Evolutionary conservation across 1,140 invertebrate genomes (phyloP), one percentile per base, ranked within the genome.

Genomic region (Pachyrhynchus sulphureomaculatus): DNA sequence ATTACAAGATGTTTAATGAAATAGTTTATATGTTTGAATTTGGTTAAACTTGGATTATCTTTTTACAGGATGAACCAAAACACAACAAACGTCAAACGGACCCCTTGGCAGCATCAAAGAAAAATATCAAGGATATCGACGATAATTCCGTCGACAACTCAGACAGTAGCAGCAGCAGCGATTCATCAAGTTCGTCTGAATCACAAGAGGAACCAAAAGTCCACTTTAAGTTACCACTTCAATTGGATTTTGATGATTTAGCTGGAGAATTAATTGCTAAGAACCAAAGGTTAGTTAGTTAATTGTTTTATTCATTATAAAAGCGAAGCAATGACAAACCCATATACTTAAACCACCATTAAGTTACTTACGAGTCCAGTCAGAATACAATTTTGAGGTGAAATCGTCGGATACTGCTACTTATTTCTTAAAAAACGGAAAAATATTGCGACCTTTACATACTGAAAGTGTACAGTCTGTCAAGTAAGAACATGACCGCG

Each of bases 161-260:
- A 29, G 15, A 20, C 12, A 80, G 37, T 33, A 33, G 51, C 13
- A 53, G 63, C 24, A 53, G 33, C n/a, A 13, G 42, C 21, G 62
- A 65, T 0, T 26, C 18, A 18, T 20, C 39, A 5, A 45, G 15
- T 10, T 51, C 78, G 39, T 82, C 82, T 17, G 78, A 79, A 47
- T 77, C 75, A 47, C 80, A 82, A 33, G 77, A 80, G n/a, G 77
- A 79, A 12, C 80, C 82, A 41, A 75, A 83, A 65, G 84, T 87
- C 44, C 86, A 86, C 61, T 83, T 90, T 68, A 90, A 89, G 72
- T 76, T 92, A 67, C 90, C 89, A 41, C 81, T 91, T 34, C 87
- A 90, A 69, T 82, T 91, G 67, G 87, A 91, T 77, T 84, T 91
- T 29, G 89, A 90, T 68, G 89, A 91, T 58, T 80, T 91, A 29